Evolutionary conservation across 2,113 vertebrate species (phyloP), one percentile per base, ranked within the genome.

Genomic region (Ptychochromis oligacanthus): DNA sequence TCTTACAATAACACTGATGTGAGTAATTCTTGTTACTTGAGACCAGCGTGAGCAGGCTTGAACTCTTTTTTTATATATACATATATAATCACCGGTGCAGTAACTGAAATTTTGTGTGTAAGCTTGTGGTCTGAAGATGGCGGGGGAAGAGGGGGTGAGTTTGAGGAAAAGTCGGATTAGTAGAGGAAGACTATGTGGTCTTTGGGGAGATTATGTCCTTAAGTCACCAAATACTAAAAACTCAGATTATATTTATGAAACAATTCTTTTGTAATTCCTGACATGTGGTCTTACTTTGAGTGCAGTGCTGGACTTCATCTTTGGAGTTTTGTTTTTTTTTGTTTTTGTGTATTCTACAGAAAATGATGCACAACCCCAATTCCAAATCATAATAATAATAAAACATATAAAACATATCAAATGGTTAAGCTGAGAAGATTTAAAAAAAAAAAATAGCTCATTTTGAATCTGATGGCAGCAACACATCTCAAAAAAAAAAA

Each of bases 221-320:
- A 75, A 89, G 61, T 90, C 80, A 87, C 72, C 64, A 49, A 88
- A 81, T 72, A 80, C 88, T 93, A 91, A 81, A n/a, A 88, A 90
- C 75, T 85, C 77, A 86, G 88, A 93, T 94, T 94, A 94, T 81
- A 82, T 93, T 91, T 85, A 62, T 90, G 79, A 91, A 91, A 89
- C 77, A 81, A 70, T 61, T 84, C 86, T 84, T 58, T 82, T 65
- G 20, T 61, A 56, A 91, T 83, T 88, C 82, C 75, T 77, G 78
- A 2, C 83, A 76, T 90, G 87, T 89, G 9, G 61, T 84, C 46
- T 64, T 78, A 26, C 52, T 85, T 82, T 58, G 22, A 76, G 38
- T 10, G 15, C 49, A 56, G 52, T 15, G 65, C 17, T 65, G n/a
- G 75, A 74, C 28, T 31, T 31, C 28, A 31, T 31, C 28, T 31